These are phyloP conservation scores for Sebastes steindachneri DNA, from an alignment of 2,797 vertebrate species.

Conservation along the genomic window DNA sequence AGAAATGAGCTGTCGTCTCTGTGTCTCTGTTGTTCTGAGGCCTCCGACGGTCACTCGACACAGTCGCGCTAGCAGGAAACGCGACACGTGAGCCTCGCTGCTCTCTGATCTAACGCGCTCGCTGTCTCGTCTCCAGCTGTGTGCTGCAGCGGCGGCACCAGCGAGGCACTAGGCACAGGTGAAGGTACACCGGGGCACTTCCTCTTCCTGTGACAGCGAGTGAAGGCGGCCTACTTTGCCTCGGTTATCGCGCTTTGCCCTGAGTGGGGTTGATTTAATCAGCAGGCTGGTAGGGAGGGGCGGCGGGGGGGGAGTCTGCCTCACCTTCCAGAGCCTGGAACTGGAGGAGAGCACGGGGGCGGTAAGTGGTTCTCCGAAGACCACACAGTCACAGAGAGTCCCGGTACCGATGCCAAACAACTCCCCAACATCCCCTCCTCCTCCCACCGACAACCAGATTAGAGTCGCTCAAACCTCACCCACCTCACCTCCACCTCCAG, in stretches of 20 bases:
- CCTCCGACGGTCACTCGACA: constrained; percentile 63
- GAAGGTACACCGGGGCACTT: constrained; percentile 68
- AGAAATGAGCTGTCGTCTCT: constrained; percentile 9
- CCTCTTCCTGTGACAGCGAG: constrained; percentile 80
- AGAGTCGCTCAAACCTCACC: constrained; percentile 35
- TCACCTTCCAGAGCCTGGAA: constrained; percentile 59
- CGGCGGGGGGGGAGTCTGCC: constrained; percentile 5
- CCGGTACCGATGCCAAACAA: constrained; percentile 49
- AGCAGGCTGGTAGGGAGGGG: constrained; percentile 24
- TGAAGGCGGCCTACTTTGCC: constrained; percentile 81
- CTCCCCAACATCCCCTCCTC: constrained; percentile 41
- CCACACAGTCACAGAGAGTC: constrained; percentile 58
- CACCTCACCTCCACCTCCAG: constrained; percentile 45
- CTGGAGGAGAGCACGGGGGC: constrained; percentile 50
- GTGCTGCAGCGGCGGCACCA: constrained; percentile 39
- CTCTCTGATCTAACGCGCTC: constrained; percentile 52
- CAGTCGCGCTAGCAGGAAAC: constrained; percentile 53
- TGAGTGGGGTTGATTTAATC: constrained; percentile 77
- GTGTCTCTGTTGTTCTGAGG: constrained; percentile 23
- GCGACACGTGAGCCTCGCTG: constrained; percentile 26
- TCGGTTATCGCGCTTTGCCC: constrained; percentile 53
- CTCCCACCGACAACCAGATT: constrained; percentile 46
- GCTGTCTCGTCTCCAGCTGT: constrained; percentile 67
- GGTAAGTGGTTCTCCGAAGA: constrained; percentile 59
- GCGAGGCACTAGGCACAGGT: constrained; percentile 61